Base-by-base conservation (phyloP, 2,797 vertebrate genomes). In the Myripristis jacobus region DNA sequence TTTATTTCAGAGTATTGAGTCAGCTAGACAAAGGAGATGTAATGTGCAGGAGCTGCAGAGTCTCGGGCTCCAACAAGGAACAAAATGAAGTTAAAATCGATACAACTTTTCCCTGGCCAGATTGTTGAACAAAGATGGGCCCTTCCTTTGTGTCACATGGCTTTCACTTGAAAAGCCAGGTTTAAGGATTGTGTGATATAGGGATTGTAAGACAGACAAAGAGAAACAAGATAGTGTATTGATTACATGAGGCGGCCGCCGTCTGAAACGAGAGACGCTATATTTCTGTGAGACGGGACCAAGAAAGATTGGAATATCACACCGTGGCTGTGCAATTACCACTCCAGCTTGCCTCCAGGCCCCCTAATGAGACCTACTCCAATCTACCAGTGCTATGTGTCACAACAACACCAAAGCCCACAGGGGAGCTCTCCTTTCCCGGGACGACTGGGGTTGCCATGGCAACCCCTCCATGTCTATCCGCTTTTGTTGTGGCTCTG, bases 241-340 rank as follows among this genome's bases (percentile, higher is more conserved):
- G 87, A 81, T 68, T 67, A 70, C 7, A 18, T 12, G 5, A 5
- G 29, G 66, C 61, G 60, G 62, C 11, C 11, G 76, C 52, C 43
- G 68, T 73, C 31, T 71, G 12, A 83, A 75, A 79, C 16, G 11
- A 44, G 51, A 65, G 61, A 55, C 11, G 66, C 46, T 12, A 31
- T 57, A 43, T 79, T 75, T 72, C 19, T 74, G 51, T 24, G 63
- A 7, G 52, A 62, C 15, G 65, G 46, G 31, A 36, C n/a, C 0
- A 62, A 70, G 31, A 55, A 61, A 72, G n/a, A 60, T 18, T 57
- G 31, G 36, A 80, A 81, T 67, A 85, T 84, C 81, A 80, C 80
- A 85, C 76, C 58, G 60, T 51, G 62, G 50, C 43, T 70, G 79
- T 80, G 76, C 88, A 90, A 93, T 94, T 91, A 92, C 82, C 88